Base-by-base conservation (phyloP, 2,113 vertebrate species). In the Odontophorus gujanensis region DNA sequence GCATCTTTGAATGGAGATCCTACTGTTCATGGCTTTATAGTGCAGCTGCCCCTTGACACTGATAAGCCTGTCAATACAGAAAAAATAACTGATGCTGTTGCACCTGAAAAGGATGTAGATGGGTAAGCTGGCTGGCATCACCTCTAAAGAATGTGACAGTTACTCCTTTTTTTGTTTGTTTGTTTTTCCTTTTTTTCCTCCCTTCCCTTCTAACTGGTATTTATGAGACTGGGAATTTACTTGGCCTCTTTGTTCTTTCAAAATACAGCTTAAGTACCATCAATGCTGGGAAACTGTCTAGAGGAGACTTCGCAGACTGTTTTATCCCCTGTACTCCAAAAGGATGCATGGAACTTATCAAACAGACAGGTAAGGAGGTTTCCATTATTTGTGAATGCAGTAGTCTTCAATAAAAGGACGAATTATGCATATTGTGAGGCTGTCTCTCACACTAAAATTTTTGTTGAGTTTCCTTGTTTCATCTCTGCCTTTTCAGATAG, bases 301-400 rank as follows among this genome's bases (percentile, higher is more conserved):
- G 99, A 84, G 99, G 99, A 34, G 99, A 99, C 92, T 97, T 99
- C 24, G 97, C 97, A 10, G 98, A 99, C 97, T 99, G 99, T 94
- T 99, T 99, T 97, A 98, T 99, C 90, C 99, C 99, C 7, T 99
- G 99, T 96, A 99, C 99, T 0, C 99, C 99, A 19, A 99, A 99
- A 93, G 99, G 99, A 95, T 99, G 99, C 97, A 98, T 99, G 98
- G 98, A 99, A 95, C 98, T 99, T 65, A 99, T 99, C 98, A 98
- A 96, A 95, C 97, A 98, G 92, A 99, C 99, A 89, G 99, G 99
- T 99, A 90, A 95, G 43, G 50, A 84, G 15, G 7, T 47, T 92
- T 4, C 26, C 28, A 15, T 77, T 86, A 76, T 88, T 86, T 57
- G 68, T 72, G 47, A 89, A 9, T 24, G 7, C 57, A 50, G 16